A percentile compares a stretch with the other conserved stretches of the same genome.
phyloP scores from a whole-genome alignment of 2,113 vertebrate genomes.

The Accipiter virgatus region DNA sequence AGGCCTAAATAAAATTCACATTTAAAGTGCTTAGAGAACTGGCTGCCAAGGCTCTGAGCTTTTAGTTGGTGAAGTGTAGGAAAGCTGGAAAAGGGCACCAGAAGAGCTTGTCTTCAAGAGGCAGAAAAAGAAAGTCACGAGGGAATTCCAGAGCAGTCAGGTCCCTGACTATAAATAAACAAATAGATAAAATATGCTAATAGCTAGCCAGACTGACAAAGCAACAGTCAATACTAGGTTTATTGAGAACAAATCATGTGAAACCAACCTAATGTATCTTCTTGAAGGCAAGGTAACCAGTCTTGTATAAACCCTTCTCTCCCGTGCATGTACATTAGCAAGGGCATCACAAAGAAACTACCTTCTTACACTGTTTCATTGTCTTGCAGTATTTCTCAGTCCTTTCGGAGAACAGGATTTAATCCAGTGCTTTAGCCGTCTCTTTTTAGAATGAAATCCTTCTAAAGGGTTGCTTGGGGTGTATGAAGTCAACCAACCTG shows the following conservation, averaged over 20 bases:
- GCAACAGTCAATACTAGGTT: background rate
- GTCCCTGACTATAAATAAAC: background rate
- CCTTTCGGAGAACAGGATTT: background rate
- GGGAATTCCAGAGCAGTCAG: background rate
- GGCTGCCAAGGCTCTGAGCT: background rate
- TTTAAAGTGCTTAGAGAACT: background rate
- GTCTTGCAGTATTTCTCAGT: background rate
- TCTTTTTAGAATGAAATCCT: background rate
- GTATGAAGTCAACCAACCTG: background rate
- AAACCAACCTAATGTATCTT: background rate
- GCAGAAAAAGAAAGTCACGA: background rate
- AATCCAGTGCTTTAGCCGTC: background rate
- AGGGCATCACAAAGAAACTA: background rate
- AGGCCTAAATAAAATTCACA: background rate
- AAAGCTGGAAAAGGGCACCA: background rate
- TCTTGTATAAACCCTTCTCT: background rate
- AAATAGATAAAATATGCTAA: background rate
- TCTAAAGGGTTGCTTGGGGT: background rate
- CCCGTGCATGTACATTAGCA: rapidly evolving
- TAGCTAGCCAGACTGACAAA: background rate
- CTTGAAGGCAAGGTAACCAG: background rate
- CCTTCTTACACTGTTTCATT: background rate
- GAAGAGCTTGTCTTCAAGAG: background rate
- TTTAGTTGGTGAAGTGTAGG: background rate
- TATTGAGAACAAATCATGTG: background rate